Evolutionary conservation across 2,888 invertebrate species (phyloP).

Genomic region (Erannis defoliaria): DNA sequence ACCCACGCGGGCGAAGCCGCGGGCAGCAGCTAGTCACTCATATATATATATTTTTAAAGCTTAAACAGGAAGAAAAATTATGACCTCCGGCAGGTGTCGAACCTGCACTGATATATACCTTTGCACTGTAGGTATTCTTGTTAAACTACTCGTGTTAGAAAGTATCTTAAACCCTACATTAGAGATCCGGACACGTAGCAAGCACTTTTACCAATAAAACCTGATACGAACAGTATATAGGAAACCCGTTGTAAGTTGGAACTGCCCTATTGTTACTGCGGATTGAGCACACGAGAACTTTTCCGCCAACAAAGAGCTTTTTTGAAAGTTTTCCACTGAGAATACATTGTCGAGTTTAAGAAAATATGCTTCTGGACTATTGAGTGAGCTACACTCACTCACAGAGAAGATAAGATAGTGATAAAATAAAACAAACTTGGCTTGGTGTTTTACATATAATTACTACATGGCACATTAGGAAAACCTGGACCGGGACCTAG

Average conservation of each 20-base stretch:
- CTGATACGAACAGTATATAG: constrained; percentile 40
- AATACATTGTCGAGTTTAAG: constrained; percentile 17
- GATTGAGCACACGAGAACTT: constrained; percentile 40
- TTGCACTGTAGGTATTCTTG: neutral
- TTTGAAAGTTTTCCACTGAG: constrained; percentile 40
- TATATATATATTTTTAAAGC: too few relatives aligned
- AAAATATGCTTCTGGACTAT: constrained; percentile 23
- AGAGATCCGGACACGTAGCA: constrained; percentile 44
- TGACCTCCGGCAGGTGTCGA: too few relatives aligned
- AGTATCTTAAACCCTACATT: constrained; percentile 13
- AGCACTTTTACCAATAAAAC: constrained; percentile 46
- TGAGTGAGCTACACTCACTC: constrained; percentile 6
- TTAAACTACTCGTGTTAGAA: neutral
- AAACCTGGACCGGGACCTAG: too few relatives aligned
- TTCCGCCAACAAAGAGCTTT: constrained; percentile 36
- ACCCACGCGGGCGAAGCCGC: too few relatives aligned
- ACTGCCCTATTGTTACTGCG: constrained; percentile 41
- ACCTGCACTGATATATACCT: too few relatives aligned
- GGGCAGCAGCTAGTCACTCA: too few relatives aligned
- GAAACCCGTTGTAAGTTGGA: constrained; percentile 42
- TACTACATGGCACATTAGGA: too few relatives aligned
- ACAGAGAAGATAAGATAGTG: neutral
- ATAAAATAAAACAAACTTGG: neutral
- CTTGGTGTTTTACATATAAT: too few relatives aligned
- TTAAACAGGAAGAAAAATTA: too few relatives aligned